Evolutionary conservation across 2,888 invertebrate genomes (phyloP).

Genomic region (Salpingus planirostris): DNA sequence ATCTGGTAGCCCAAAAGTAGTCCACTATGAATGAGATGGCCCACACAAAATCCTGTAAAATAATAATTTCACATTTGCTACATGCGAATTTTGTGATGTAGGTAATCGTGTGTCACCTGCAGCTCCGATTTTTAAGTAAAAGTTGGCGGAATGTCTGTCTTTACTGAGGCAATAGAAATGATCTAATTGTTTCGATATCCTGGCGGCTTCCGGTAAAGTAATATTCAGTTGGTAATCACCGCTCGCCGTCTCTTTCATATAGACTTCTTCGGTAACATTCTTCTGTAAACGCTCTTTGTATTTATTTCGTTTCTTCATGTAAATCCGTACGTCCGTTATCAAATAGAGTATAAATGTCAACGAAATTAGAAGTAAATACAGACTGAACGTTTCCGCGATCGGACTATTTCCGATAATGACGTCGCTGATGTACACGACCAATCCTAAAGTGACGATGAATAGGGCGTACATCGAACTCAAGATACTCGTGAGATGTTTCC

Average conservation of each 20-base stretch:
- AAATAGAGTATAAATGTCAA: constrained; percentile 54
- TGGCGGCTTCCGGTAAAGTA: constrained; percentile 36
- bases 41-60: constrained; percentile 67
- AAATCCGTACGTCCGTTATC: constrained; percentile 52
- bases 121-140: constrained; percentile 66
- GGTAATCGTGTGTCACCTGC: constrained; percentile 44
- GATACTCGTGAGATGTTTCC: constrained; percentile 51
- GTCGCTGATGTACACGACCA: constrained; percentile 56
- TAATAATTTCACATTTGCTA: constrained; percentile 4
- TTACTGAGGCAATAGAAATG: constrained; percentile 58
- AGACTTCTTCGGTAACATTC: constrained; percentile 22
- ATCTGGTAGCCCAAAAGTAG: constrained; percentile 61
- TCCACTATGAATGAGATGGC: constrained; percentile 66
- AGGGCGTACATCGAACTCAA: constrained; percentile 61
- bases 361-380: constrained; percentile 50
- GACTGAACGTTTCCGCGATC: constrained; percentile 52
- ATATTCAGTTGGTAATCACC: constrained; percentile 30
- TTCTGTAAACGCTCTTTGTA: constrained; percentile 25
- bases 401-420: constrained; percentile 43
- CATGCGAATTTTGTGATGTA: background rate
- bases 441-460: constrained; percentile 56
- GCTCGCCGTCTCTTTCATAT: constrained; percentile 26
- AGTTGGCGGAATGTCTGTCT: constrained; percentile 62
- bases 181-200: constrained; percentile 39
- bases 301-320: constrained; percentile 45